Evolutionary conservation across 2,888 invertebrate species (phyloP).

Genomic region (Mesoligia furuncula): DNA sequence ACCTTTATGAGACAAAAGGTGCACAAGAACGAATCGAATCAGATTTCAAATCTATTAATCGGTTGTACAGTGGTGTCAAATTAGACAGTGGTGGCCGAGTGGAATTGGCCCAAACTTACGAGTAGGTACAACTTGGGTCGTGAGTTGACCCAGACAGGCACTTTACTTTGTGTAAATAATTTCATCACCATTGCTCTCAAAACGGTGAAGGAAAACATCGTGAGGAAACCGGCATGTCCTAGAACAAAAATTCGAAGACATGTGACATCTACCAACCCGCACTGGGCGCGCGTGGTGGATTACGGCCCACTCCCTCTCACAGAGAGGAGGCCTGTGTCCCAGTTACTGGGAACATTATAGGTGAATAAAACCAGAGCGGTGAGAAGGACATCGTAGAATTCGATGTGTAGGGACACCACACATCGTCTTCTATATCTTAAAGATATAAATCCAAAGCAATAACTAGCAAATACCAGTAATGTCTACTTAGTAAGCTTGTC

Average conservation of each 20-base stretch:
- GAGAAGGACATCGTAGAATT: too few species aligned
- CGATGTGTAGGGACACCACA: neutral
- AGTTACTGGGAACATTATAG: neutral
- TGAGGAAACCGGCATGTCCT: neutral
- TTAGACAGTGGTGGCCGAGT: too few species aligned
- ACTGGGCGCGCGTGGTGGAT: neutral
- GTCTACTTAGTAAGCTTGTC: slow-evolving; percentile 30
- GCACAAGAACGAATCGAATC: neutral
- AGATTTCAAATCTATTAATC: neutral
- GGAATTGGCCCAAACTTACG: neutral
- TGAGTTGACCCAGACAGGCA: neutral
- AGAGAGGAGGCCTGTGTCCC: neutral
- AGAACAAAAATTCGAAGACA: neutral
- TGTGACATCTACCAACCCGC: neutral
- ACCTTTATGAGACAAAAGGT: neutral
- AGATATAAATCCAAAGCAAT: slow-evolving; percentile 14
- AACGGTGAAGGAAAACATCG: neutral
- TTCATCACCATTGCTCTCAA: neutral
- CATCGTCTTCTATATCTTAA: too few species aligned
- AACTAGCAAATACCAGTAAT: slow-evolving; percentile 11
- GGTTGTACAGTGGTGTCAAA: neutral
- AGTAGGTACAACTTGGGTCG: neutral
- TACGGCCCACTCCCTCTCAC: neutral
- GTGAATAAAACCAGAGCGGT: too few species aligned
- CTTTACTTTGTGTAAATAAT: neutral